Evolutionary conservation across 2,888 invertebrate species (phyloP).

Genomic region (Spilarctia lutea): DNA sequence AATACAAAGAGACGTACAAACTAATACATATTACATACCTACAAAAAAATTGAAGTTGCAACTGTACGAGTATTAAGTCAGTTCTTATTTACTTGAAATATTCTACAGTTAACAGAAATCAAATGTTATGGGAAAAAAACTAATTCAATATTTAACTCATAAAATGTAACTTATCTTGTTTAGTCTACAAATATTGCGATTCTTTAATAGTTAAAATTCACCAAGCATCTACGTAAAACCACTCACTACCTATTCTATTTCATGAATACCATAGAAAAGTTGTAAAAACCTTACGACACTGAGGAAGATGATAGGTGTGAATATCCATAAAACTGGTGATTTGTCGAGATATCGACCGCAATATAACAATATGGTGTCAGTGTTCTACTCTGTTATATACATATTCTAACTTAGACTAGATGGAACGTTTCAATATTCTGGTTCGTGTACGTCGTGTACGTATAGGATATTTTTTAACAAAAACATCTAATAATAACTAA

Average conservation of each 20-base stretch:
- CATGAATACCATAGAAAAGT: background rate
- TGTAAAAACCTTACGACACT: background rate
- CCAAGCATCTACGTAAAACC: background rate
- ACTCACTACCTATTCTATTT: background rate
- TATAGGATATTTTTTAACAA: too few relatives aligned
- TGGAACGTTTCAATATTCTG: too few relatives aligned
- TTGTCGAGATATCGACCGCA: slow-evolving; percentile 1
- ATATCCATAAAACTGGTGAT: background rate
- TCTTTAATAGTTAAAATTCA: background rate
- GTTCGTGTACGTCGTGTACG: too few relatives aligned
- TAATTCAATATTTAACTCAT: background rate
- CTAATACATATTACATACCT: too few relatives aligned
- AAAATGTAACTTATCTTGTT: background rate
- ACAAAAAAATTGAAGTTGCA: background rate
- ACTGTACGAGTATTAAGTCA: too few relatives aligned
- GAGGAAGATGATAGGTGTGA: background rate
- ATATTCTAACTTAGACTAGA: too few relatives aligned
- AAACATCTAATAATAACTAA: too few relatives aligned
- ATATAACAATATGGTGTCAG: background rate
- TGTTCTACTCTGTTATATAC: background rate
- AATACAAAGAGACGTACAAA: background rate
- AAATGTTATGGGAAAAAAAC: too few relatives aligned
- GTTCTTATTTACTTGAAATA: background rate
- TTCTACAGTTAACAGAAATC: background rate
- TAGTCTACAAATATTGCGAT: background rate